A percentile compares a stretch with the other conserved stretches of the same genome.
phyloP scores from a whole-genome alignment of 1,140 invertebrate species.

The Caenorhabditis remanei region DNA sequence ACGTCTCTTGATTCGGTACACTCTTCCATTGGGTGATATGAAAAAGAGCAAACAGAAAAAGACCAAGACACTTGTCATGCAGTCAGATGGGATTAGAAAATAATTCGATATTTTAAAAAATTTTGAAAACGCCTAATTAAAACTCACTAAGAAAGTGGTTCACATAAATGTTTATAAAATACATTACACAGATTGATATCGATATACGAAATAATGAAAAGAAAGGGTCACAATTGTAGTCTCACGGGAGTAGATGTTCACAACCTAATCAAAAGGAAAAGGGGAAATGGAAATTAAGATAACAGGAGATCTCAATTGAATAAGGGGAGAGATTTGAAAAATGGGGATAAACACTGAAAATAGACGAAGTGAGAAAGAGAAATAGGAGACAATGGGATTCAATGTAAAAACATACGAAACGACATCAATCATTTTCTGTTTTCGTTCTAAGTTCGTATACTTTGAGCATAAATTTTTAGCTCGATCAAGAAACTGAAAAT shows the following conservation, averaged over 20 bases:
- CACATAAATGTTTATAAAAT: neutral
- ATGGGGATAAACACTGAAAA: neutral
- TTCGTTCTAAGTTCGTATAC: too few species aligned
- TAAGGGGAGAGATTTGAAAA: neutral
- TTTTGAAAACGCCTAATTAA: neutral
- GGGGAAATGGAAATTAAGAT: neutral
- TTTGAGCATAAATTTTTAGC: too few species aligned
- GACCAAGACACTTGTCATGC: neutral
- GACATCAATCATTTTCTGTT: too few species aligned
- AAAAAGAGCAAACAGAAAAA: slow-evolving; percentile 5
- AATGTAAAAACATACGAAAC: too few species aligned
- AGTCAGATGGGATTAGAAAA: neutral
- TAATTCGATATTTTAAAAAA: too few species aligned
- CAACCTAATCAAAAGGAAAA: neutral
- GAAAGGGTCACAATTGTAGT: neutral
- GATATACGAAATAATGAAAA: neutral
- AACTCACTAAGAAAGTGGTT: neutral
- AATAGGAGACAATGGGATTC: too few species aligned
- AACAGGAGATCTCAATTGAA: slow-evolving; percentile 5
- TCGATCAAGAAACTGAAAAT: too few species aligned
- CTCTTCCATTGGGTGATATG: neutral
- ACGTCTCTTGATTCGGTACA: neutral
- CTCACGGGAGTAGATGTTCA: slow-evolving; percentile 10
- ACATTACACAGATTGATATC: neutral
- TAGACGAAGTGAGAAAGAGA: neutral